Evolutionary conservation across 2,113 vertebrate genomes (phyloP).

Genomic region (Neotoma lepida): DNA sequence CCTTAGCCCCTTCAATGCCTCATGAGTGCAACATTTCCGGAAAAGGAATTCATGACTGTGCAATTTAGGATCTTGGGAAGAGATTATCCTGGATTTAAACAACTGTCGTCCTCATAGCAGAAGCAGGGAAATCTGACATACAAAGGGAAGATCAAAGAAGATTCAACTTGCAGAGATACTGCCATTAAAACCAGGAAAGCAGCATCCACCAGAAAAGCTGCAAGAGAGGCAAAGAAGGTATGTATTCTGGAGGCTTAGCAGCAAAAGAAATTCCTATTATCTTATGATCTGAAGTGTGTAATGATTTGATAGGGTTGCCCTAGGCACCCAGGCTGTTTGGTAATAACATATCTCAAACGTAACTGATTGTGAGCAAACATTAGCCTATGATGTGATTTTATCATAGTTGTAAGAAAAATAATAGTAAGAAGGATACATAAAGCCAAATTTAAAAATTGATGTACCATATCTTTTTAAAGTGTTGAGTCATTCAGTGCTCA

Average conservation of each 20-base stretch:
- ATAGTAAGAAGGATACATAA: conserved; percentile 6
- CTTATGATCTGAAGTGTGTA: background rate
- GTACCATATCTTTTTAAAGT: background rate
- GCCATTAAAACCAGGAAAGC: background rate
- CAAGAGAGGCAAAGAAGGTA: background rate
- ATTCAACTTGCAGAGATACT: background rate
- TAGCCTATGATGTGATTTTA: background rate
- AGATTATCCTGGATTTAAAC: background rate
- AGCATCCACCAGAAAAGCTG: background rate
- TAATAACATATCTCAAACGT: background rate
- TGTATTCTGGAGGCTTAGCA: background rate
- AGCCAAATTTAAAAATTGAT: background rate
- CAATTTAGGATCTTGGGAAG: background rate
- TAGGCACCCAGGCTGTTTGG: background rate
- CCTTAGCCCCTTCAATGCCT: background rate
- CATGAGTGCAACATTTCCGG: background rate
- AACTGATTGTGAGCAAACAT: conserved; percentile 25
- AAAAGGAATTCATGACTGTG: background rate
- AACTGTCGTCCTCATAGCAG: background rate
- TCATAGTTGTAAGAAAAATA: background rate
- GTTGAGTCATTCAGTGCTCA: background rate
- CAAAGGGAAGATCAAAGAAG: background rate
- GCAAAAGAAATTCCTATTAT: conserved; percentile 11
- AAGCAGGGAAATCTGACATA: background rate
- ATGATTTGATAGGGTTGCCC: background rate